These are phyloP conservation scores for Eonycteris spelaea DNA, from an alignment of 2,113 vertebrate species.

Conservation along the genomic window DNA sequence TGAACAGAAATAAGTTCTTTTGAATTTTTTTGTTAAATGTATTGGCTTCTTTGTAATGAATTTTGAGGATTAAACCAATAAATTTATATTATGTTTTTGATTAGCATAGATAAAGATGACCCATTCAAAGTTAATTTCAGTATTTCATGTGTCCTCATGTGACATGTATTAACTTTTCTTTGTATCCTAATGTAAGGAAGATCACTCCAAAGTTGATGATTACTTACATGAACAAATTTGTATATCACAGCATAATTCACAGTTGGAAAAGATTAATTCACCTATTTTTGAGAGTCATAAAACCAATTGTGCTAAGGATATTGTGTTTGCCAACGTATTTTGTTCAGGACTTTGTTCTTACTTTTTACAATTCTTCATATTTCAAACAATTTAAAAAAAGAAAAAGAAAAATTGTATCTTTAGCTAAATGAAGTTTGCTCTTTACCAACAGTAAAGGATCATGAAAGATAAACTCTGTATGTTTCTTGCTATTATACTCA, in stretches of 20 bases:
- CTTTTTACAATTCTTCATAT: background rate
- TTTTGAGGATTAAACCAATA: background rate
- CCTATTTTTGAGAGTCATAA: background rate
- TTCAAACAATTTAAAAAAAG: background rate
- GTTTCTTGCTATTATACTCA: background rate
- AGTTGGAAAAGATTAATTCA: background rate
- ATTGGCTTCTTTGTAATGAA: background rate
- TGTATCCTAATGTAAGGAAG: background rate
- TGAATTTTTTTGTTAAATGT: background rate
- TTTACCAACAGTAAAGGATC: background rate
- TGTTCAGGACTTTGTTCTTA: background rate
- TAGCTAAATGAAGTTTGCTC: background rate
- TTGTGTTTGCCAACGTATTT: background rate
- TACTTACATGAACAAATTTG: background rate
- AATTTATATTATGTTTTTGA: conserved; percentile 2
- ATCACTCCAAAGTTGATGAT: background rate
- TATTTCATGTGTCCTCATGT: background rate
- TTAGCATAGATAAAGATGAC: background rate
- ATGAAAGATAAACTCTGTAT: background rate
- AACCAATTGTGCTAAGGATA: background rate
- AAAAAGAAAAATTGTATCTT: background rate
- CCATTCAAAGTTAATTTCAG: background rate
- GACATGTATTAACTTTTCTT: background rate
- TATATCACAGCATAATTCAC: background rate
- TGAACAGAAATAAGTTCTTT: background rate